Percentiles rank a stretch among this genome's conserved stretches.
phyloP scores from a whole-genome alignment of 1,140 invertebrate genomes.

The Oedothorax gibbosus region DNA sequence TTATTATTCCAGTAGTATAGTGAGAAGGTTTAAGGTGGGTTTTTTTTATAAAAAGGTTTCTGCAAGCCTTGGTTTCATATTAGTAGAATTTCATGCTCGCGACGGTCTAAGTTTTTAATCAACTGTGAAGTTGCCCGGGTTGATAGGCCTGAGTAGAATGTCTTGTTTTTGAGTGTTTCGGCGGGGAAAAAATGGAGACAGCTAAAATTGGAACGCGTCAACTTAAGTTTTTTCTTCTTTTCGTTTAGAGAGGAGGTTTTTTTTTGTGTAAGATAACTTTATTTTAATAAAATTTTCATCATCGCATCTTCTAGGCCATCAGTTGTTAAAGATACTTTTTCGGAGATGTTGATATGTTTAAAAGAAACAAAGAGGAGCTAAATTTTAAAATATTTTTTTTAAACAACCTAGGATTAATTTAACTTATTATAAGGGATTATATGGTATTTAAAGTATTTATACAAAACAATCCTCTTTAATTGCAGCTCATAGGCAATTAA shows the following conservation, averaged over 20 bases:
- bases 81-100: constrained; percentile 51
- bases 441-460: too few relatives aligned
- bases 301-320: neutral
- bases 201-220: constrained; percentile 52
- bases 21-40: neutral
- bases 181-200: constrained; percentile 23
- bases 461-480: too few relatives aligned
- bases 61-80: constrained; percentile 42
- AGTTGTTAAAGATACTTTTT: too few relatives aligned
- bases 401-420: too few relatives aligned
- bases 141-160: constrained; percentile 27
- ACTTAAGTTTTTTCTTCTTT: constrained; percentile 34
- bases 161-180: constrained; percentile 38
- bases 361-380: too few relatives aligned
- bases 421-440: too few relatives aligned
- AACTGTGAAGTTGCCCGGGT: constrained; percentile 41
- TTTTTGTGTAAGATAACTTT: neutral
- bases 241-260: too few relatives aligned
- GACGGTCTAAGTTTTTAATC: constrained; percentile 50
- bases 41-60: constrained; percentile 7
- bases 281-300: constrained; percentile 52
- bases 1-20: constrained; percentile 50
- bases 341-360: too few relatives aligned
- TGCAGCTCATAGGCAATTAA: too few relatives aligned
- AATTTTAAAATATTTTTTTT: too few relatives aligned